Percentiles rank a stretch among this genome's conserved stretches.
Evolutionary conservation across 2,888 invertebrate genomes (phyloP).

Genomic region (Lithophane leautieri): DNA sequence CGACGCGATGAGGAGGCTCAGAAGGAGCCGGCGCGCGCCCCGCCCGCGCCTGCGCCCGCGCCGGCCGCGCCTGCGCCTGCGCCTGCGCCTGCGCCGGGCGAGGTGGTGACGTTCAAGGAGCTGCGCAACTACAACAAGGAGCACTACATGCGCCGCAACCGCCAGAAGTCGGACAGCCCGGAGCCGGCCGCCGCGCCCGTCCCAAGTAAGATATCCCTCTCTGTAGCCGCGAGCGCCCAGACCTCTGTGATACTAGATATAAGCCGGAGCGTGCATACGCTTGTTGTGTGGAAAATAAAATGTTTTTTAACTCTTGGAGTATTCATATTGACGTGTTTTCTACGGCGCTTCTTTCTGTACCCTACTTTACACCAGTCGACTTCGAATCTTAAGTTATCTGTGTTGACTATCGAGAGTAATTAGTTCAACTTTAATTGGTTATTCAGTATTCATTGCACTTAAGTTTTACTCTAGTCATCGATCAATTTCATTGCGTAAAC

Average conservation of each 20-base stretch:
- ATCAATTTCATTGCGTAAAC: constrained; percentile 17
- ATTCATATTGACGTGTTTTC: constrained; percentile 84
- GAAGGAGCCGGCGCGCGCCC: constrained; percentile 57
- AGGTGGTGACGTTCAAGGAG: constrained; percentile 89
- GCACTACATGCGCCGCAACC: constrained; percentile 92
- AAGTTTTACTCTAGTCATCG: constrained; percentile 24
- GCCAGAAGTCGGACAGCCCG: constrained; percentile 91
- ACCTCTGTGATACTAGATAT: constrained; percentile 81
- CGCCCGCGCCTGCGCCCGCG: constrained; percentile 53
- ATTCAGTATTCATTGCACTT: constrained; percentile 52
- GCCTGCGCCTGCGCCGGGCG: constrained; percentile 65
- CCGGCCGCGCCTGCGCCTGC: constrained; percentile 1
- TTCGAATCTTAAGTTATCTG: constrained; percentile 33
- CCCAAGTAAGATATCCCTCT: constrained; percentile 88
- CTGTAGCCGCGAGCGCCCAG: constrained; percentile 41
- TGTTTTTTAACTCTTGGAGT: constrained; percentile 86
- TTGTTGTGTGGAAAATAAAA: constrained; percentile 86
- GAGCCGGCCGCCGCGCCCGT: constrained; percentile 72
- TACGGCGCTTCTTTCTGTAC: constrained; percentile 75
- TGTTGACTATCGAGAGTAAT: constrained; percentile 60
- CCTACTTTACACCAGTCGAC: constrained; percentile 73
- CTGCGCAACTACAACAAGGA: constrained; percentile 90
- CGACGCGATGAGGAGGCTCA: constrained; percentile 71
- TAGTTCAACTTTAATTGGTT: constrained; percentile 27
- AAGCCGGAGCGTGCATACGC: constrained; percentile 74